Evolutionary conservation across 2,113 vertebrate genomes (phyloP).

Genomic region (Anser cygnoides): DNA sequence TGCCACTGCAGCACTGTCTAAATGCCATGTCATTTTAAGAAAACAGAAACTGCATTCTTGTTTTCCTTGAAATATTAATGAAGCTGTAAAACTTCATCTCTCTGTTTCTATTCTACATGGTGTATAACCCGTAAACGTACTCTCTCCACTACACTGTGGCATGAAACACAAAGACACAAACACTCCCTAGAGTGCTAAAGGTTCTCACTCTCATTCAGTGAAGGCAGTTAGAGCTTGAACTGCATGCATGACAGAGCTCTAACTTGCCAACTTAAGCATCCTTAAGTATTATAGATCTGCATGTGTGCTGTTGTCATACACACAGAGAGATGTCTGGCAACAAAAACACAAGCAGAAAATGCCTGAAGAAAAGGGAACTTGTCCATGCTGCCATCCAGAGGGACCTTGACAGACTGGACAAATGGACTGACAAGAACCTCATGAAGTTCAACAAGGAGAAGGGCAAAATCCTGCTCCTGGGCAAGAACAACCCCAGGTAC

Average conservation of each 20-base stretch:
- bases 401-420: background rate
- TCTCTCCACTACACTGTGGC: background rate
- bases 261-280: background rate
- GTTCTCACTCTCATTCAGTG: background rate
- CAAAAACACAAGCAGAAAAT: background rate
- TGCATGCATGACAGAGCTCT: background rate
- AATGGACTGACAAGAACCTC: background rate
- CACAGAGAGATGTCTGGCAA: background rate
- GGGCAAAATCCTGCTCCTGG: background rate
- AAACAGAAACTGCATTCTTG: background rate
- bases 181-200: background rate
- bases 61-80: background rate
- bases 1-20: background rate
- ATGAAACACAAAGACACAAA: background rate
- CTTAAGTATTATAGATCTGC: background rate
- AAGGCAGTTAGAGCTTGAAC: background rate
- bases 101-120: accelerated
- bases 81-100: background rate
- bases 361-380: background rate
- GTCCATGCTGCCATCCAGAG: too few species aligned
- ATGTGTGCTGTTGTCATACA: background rate
- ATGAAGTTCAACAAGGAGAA: background rate
- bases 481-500: background rate
- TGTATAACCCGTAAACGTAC: background rate
- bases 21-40: background rate